Evolutionary conservation across 2,797 vertebrate species (phyloP).

Genomic region (Sphenodon punctatus): DNA sequence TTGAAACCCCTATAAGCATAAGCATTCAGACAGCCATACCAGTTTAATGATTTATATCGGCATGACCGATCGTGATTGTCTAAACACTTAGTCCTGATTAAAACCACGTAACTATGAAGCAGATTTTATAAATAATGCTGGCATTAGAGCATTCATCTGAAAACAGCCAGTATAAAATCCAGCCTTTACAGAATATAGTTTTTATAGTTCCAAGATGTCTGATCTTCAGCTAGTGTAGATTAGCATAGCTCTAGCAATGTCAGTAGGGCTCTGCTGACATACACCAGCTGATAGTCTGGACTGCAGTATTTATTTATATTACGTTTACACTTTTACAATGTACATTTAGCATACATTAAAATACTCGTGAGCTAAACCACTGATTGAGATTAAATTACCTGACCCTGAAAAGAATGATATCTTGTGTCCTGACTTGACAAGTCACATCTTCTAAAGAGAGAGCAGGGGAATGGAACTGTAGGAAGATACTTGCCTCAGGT

Average conservation of each 20-base stretch:
- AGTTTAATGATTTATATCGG: too few relatives aligned
- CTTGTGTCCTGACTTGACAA: neutral
- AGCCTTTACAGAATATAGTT: neutral
- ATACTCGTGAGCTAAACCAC: neutral
- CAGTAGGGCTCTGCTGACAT: neutral
- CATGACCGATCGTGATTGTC: too few relatives aligned
- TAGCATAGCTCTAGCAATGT: neutral
- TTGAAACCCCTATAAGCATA: too few relatives aligned
- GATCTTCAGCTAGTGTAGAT: slow-evolving; percentile 6
- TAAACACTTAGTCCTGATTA: too few relatives aligned
- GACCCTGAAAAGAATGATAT: neutral
- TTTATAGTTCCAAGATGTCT: neutral
- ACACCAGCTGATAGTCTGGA: neutral
- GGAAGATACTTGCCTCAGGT: too few relatives aligned
- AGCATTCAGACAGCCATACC: too few relatives aligned
- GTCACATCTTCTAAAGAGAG: neutral
- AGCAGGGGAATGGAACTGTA: too few relatives aligned
- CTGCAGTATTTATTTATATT: neutral
- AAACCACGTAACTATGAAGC: too few relatives aligned
- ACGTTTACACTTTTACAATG: neutral
- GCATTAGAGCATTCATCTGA: too few relatives aligned
- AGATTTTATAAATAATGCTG: too few relatives aligned
- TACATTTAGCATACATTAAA: neutral
- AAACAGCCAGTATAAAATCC: slow-evolving; percentile 11
- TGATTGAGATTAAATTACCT: neutral